Evolutionary conservation across 2,113 vertebrate genomes (phyloP), one percentile per base, ranked within the genome.

Genomic region (Todiramphus saurophagus): DNA sequence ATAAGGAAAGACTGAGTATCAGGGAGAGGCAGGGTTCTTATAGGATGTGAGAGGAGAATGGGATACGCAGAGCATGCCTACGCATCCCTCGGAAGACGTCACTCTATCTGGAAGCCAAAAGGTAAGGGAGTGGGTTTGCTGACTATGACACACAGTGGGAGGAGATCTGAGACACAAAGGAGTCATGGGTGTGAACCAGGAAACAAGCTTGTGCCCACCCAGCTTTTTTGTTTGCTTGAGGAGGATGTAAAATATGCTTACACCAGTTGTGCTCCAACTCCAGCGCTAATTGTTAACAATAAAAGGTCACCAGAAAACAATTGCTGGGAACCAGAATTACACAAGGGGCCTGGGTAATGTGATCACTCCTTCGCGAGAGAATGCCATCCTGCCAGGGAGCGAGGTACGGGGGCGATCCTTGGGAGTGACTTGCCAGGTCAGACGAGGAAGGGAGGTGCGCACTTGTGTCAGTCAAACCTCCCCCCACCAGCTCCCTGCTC

Each of bases 251-350:
- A 97, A 97, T 96, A 69, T 94, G 96, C 95, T 97, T 95, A 94
- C 95, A 92, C 94, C 43, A 90, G 89, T 95, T 58, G 86, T 35
- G 86, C 92, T 95, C 92, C 95, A 93, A 88, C 82, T 90, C 85
- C 76, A 82, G 92, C 13, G 25, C 92, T 92, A 92, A 92, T 55
- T 89, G 92, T 96, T 96, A 96, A 96, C 96, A 96, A 97, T 96
- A 87, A 97, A 97, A 97, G 96, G 96, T 96, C 96, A 96, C 95
- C 94, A 96, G 95, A 95, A 95, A 96, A 96, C 95, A 97, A 96
- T 97, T 87, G 91, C 95, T 96, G 94, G 95, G 96, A 97, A 96
- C 83, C 77, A 94, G 74, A 87, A 90, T 96, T 96, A 93, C 91
- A 91, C 96, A 91, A 89, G 92, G 86, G 95, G 89, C 90, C 83